Evolutionary conservation across 2,113 vertebrate genomes (phyloP), one percentile per base, ranked within the genome.

Genomic region (Phaethon lepturus): DNA sequence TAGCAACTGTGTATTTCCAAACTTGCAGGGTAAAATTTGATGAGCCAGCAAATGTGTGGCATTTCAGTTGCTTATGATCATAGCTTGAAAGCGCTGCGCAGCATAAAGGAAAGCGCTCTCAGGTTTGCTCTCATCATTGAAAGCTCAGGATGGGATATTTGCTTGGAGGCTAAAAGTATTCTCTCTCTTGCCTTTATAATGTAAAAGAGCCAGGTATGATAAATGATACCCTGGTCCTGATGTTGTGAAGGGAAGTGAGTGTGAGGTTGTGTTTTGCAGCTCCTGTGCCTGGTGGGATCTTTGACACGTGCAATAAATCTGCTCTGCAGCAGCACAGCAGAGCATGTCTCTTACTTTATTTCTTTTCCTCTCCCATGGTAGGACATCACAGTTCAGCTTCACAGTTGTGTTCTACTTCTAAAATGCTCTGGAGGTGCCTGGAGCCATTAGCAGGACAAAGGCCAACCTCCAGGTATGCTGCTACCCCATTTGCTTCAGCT

Each of bases 1-100:
- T 33, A 87, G 67, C 28, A 66, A 42, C 52, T 76, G 40, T 60
- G 20, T n/a, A 22, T 79, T 93, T 94, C 80, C 71, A 82, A 50
- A 71, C 63, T 88, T 79, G 10, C 58, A 80, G 90, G 81, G 67
- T 69, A 53, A 83, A 90, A 94, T 77, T 73, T 88, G 96, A 91
- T 91, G 95, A 97, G 86, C 69, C 87, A 93, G 79, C 89, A 83
- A 69, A 49, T 13, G 63, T 76, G 35, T 85, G 62, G 77, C 25
- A 6, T 81, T 88, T 97, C 9, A 9, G 20, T 81, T 76, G 77
- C 89, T 83, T 93, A 26, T 93, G 94, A 94, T 93, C 35, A 5
- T 29, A 58, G 78, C 84, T 91, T 88, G 63, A 86, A 95, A 96
- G 78, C 1, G 0, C 67, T 42, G 23, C 2, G 9, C 31, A 69